Evolutionary conservation across 2,888 invertebrate genomes (phyloP).

Genomic region (Drosophila kuntzei): DNA sequence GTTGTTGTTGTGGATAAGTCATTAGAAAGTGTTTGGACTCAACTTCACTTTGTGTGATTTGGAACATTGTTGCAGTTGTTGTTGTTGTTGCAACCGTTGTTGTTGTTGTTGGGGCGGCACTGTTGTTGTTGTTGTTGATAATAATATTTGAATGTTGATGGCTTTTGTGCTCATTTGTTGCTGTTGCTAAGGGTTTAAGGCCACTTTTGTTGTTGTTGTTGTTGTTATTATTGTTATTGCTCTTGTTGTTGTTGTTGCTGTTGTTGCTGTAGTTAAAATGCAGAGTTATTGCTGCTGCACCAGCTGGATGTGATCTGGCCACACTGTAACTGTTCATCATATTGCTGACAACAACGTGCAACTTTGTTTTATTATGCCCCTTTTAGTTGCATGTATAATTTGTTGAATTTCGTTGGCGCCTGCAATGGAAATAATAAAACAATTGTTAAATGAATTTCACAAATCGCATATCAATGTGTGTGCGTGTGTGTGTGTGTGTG

Average conservation of each 20-base stretch:
- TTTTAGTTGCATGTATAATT: slow-evolving; percentile 34
- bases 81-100: slow-evolving; percentile 18
- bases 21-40: slow-evolving; percentile 45
- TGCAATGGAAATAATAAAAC: slow-evolving; percentile 41
- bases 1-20: slow-evolving; percentile 41
- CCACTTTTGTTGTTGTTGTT: slow-evolving; percentile 34
- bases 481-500: slow-evolving; percentile 9
- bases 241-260: slow-evolving; percentile 36
- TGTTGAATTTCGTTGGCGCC: slow-evolving; percentile 29
- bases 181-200: slow-evolving; percentile 39
- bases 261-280: slow-evolving; percentile 63
- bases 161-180: slow-evolving; percentile 59
- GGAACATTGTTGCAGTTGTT: slow-evolving; percentile 41
- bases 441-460: slow-evolving; percentile 61
- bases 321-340: slow-evolving; percentile 68
- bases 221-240: slow-evolving; percentile 30
- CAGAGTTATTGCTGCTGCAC: slow-evolving; percentile 54
- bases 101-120: slow-evolving; percentile 34
- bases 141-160: slow-evolving; percentile 34
- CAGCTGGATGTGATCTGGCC: slow-evolving; percentile 53
- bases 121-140: no score
- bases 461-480: slow-evolving; percentile 54
- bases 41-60: slow-evolving; percentile 46
- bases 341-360: slow-evolving; percentile 13
- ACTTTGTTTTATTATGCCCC: slow-evolving; percentile 20